Evolutionary conservation across 2,797 vertebrate genomes (phyloP).

Genomic region (Microctenopoma stevenorrisi): DNA sequence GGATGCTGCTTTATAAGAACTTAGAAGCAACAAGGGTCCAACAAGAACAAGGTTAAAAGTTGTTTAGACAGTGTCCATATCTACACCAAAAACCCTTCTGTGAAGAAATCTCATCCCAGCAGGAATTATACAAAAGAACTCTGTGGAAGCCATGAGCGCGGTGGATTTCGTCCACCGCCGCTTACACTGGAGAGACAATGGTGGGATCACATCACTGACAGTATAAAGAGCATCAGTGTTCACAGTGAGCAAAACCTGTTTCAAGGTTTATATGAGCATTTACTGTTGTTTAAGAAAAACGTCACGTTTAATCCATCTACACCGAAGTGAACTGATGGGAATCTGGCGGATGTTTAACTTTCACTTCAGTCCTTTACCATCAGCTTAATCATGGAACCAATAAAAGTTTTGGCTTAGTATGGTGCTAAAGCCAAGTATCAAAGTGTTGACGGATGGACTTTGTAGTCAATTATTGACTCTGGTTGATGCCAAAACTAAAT

Average conservation of each 20-base stretch:
- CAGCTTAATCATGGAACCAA: neutral
- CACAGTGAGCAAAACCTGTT: neutral
- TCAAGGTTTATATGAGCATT: neutral
- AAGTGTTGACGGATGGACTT: slow-evolving; percentile 7
- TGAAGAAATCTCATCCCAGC: too few species aligned
- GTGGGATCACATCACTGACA: neutral
- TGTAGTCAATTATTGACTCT: neutral
- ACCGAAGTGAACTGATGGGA: neutral
- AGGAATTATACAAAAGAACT: too few species aligned
- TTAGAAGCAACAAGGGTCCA: neutral
- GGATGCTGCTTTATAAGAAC: too few species aligned
- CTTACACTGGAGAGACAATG: neutral
- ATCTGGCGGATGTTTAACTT: neutral
- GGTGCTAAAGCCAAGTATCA: neutral
- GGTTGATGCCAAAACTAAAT: slow-evolving; percentile 7
- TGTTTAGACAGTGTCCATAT: neutral
- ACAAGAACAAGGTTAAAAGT: neutral
- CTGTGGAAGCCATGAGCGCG: too few species aligned
- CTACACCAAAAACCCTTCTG: neutral
- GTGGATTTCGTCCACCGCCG: neutral
- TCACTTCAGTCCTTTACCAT: neutral
- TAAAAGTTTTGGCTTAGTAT: slow-evolving; percentile 1
- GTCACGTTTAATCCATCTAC: neutral
- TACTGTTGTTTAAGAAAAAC: neutral
- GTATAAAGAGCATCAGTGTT: neutral